phyloP scores from a whole-genome alignment of 2,888 invertebrate species.

The Mantis religiosa region DNA sequence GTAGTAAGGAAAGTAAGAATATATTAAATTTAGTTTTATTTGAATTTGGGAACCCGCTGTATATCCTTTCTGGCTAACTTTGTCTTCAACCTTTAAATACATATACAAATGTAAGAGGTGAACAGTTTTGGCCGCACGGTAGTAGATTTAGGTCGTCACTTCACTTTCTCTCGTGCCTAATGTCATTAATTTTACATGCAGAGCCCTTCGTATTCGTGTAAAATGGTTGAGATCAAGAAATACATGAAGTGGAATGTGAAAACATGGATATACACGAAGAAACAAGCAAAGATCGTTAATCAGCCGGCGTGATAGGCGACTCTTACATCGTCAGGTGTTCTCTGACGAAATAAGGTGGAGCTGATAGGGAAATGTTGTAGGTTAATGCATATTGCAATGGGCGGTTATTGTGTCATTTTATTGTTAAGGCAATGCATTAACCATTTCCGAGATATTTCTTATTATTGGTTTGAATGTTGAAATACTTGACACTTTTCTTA shows the following conservation, averaged over 20 bases:
- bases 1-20: too few relatives aligned
- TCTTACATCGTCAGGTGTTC: background rate
- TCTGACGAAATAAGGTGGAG: background rate
- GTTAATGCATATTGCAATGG: background rate
- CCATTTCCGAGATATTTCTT: too few relatives aligned
- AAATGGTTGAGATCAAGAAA: background rate
- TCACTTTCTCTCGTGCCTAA: background rate
- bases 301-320: background rate
- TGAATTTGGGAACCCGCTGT: too few relatives aligned
- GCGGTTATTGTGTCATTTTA: background rate
- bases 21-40: too few relatives aligned
- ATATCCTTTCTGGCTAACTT: too few relatives aligned
- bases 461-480: too few relatives aligned
- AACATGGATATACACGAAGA: background rate
- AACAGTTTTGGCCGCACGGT: background rate
- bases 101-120: background rate
- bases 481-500: too few relatives aligned
- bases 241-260: background rate
- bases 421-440: too few relatives aligned
- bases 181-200: background rate
- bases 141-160: background rate
- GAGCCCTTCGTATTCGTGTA: background rate
- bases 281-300: background rate
- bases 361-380: background rate
- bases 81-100: too few relatives aligned